Conservation (phyloP, 23 tunicate genomes). For the Halocynthia roretzi region DNA sequence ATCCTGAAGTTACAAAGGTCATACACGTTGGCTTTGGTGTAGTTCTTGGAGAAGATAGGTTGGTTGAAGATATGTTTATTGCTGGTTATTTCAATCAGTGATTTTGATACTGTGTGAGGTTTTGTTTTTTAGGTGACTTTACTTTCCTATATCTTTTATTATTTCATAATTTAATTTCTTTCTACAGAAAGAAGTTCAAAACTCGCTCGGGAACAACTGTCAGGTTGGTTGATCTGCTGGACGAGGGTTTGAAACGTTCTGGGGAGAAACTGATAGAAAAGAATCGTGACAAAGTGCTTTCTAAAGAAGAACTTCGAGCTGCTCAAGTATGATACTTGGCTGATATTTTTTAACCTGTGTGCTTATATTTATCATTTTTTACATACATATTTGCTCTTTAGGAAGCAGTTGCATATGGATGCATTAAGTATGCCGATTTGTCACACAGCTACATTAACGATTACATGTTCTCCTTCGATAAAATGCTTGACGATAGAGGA, state of each 20-base stretch:
- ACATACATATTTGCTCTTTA: too few species aligned
- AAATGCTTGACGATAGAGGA: constrained; percentile 93
- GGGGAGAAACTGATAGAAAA: constrained; percentile 57
- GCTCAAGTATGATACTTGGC: constrained; percentile 38
- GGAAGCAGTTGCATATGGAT: constrained; percentile 91
- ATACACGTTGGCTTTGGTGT: constrained; percentile 85
- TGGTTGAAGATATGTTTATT: neutral
- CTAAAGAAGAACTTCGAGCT: constrained; percentile 57
- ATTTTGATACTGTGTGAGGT: too few species aligned
- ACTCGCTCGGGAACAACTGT: constrained; percentile 95
- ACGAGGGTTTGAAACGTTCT: constrained; percentile 87
- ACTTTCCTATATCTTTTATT: too few species aligned
- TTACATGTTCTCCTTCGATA: constrained; percentile 88
- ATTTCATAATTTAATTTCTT: neutral
- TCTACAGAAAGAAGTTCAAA: constrained; percentile 68
- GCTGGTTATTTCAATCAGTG: too few species aligned
- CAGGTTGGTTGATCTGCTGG: constrained; percentile 70
- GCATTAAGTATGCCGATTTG: constrained; percentile 93
- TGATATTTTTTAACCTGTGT: neutral
- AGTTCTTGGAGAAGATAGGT: constrained; percentile 92
- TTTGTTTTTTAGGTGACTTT: too few species aligned
- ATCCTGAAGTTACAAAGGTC: constrained; percentile 53
- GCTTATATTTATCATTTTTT: neutral
- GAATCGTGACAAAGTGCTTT: constrained; percentile 69
- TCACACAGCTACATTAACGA: constrained; percentile 74